Evolutionary conservation across 2,888 invertebrate genomes (phyloP).

Genomic region (Caenorhabditis sulstoni): DNA sequence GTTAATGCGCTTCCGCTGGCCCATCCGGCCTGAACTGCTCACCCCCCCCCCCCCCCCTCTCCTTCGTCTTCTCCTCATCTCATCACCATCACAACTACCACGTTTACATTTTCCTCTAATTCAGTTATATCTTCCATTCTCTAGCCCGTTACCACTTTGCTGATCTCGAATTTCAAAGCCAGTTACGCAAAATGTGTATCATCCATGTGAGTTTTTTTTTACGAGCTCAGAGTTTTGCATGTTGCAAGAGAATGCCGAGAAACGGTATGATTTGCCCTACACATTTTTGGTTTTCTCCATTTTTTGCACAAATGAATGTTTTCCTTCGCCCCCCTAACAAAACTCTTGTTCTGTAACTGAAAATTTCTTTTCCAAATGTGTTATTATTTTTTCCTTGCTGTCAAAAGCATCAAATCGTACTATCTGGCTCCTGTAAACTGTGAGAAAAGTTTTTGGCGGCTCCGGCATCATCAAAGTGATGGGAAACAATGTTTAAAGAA

Average conservation of each 20-base stretch:
- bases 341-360: too few relatives aligned
- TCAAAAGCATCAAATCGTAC: too few relatives aligned
- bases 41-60: not conserved
- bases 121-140: not conserved
- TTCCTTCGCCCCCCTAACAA: too few relatives aligned
- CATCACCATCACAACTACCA: conserved; percentile 10
- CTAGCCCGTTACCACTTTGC: not conserved
- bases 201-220: conserved; percentile 33
- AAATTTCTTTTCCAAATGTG: too few relatives aligned
- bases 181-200: conserved; percentile 14
- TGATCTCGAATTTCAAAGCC: not conserved
- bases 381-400: too few relatives aligned
- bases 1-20: conserved; percentile 59
- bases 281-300: too few relatives aligned
- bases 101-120: conserved; percentile 2
- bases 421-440: not conserved
- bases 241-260: not conserved
- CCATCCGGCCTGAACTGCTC: conserved; percentile 50
- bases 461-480: too few relatives aligned
- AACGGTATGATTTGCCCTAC: too few relatives aligned
- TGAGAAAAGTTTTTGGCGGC: not conserved
- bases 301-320: too few relatives aligned
- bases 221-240: not conserved
- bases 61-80: too few relatives aligned
- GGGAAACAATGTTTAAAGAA: too few relatives aligned